Conservation (phyloP, 1,140 invertebrate genomes). For the Bombus waltoni region DNA sequence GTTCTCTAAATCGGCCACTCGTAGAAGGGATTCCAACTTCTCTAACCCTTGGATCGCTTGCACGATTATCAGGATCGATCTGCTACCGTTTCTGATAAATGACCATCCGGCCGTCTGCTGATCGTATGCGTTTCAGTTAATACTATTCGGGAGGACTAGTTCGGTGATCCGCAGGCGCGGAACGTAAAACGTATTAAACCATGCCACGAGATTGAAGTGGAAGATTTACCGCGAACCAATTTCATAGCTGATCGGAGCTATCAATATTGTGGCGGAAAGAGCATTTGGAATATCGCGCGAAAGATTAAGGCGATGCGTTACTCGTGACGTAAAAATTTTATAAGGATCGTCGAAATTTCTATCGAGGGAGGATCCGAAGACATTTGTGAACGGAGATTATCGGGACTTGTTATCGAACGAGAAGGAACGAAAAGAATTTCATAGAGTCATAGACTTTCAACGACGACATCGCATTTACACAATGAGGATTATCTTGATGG, state of each 20-base stretch:
- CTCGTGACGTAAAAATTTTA: background rate
- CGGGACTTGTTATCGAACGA: background rate
- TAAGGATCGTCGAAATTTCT: background rate
- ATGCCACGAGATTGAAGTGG: conserved; percentile 18
- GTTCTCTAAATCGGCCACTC: background rate
- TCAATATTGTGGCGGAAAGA: background rate
- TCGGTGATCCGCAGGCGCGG: background rate
- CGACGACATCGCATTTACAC: too few relatives aligned
- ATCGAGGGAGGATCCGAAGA: background rate
- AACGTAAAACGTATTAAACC: conserved; percentile 32
- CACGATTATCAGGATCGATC: conserved; percentile 36
- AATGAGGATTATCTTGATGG: conserved; percentile 22
- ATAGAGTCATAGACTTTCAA: background rate
- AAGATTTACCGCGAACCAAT: conserved; percentile 34
- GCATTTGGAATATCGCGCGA: background rate
- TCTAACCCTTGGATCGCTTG: background rate
- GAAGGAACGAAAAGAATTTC: background rate
- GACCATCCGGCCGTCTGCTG: conserved; percentile 19
- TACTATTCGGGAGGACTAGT: conserved; percentile 11
- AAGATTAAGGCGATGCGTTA: conserved; percentile 3
- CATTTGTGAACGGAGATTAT: background rate
- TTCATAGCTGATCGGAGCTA: conserved; percentile 20
- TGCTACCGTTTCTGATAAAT: conserved; percentile 36
- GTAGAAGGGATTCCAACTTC: background rate
- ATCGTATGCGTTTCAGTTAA: conserved; percentile 21